These are phyloP conservation scores for Drosophila mettleri DNA, from an alignment of 2,888 invertebrate genomes.

Conservation along the genomic window DNA sequence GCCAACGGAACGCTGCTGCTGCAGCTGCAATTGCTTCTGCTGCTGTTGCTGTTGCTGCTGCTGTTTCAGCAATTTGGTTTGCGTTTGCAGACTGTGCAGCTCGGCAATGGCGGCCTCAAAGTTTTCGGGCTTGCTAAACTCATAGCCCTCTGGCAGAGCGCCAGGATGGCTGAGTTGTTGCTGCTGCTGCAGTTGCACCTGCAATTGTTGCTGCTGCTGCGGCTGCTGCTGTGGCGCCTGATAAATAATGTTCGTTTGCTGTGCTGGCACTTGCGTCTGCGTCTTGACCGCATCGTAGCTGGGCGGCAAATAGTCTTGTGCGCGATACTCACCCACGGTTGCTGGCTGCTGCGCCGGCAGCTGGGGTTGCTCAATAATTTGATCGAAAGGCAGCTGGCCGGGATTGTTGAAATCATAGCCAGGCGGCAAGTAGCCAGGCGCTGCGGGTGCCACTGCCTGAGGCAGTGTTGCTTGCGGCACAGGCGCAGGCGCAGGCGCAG, in stretches of 20 bases:
- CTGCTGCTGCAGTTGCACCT: slow-evolving; percentile 19
- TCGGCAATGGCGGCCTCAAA: slow-evolving; percentile 76
- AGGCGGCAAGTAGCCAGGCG: slow-evolving; percentile 66
- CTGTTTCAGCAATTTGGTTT: slow-evolving; percentile 62
- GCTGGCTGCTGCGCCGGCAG: slow-evolving; percentile 23
- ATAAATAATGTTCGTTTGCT: slow-evolving; percentile 12
- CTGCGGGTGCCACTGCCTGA: slow-evolving; percentile 5
- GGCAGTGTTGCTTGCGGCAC: slow-evolving; percentile 3
- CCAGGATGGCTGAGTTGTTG: slow-evolving; percentile 40
- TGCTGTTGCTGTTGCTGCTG: slow-evolving; percentile 46
- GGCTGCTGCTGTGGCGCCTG: slow-evolving; percentile 20
- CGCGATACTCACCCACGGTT: slow-evolving; percentile 38
- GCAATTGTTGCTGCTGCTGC: slow-evolving; percentile 12
- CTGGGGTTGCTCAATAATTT: slow-evolving; percentile 20
- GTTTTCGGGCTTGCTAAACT: slow-evolving; percentile 73
- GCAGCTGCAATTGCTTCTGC: slow-evolving; percentile 23
- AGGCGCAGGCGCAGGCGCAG: too few relatives aligned
- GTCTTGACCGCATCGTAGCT: slow-evolving; percentile 50
- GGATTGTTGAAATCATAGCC: slow-evolving; percentile 49
- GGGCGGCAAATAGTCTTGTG: slow-evolving; percentile 66
- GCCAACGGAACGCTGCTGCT: slow-evolving; percentile 12
- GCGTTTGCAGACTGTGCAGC: slow-evolving; percentile 74
- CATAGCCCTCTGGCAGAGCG: slow-evolving; percentile 71
- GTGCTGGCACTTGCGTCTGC: slow-evolving; percentile 11
- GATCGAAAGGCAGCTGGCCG: slow-evolving; percentile 9